These are phyloP conservation scores for Thaumetopoea pityocampa DNA, from an alignment of 1,140 invertebrate genomes.

Conservation along the genomic window DNA sequence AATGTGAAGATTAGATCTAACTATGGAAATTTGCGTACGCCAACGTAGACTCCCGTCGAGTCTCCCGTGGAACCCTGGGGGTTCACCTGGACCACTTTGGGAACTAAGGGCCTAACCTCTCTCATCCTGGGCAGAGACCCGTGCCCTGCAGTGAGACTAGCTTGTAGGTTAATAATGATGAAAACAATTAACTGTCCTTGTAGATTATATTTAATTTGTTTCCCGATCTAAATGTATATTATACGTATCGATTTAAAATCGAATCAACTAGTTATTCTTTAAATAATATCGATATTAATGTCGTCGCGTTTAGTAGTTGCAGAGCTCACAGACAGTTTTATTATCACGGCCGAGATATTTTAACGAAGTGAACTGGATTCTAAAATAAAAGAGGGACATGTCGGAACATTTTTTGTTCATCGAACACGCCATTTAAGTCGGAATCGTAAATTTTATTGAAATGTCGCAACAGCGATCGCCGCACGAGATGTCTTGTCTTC, in stretches of 20 bases:
- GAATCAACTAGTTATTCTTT: slow-evolving; percentile 23
- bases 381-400: slow-evolving; percentile 66
- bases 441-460: slow-evolving; percentile 76
- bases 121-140: too few relatives aligned
- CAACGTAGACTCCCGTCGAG: too few relatives aligned
- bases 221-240: slow-evolving; percentile 12
- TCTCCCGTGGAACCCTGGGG: too few relatives aligned
- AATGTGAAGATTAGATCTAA: too few relatives aligned
- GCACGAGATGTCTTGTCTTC: slow-evolving; percentile 69
- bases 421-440: slow-evolving; percentile 69
- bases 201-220: slow-evolving; percentile 15
- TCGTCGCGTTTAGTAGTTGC: slow-evolving; percentile 46
- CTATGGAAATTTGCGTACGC: too few relatives aligned
- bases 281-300: slow-evolving; percentile 54
- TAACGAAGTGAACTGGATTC: slow-evolving; percentile 61
- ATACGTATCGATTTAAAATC: slow-evolving; percentile 16
- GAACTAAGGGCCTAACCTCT: too few relatives aligned
- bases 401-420: slow-evolving; percentile 63
- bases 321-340: slow-evolving; percentile 56
- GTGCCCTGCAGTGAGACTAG: too few relatives aligned
- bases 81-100: too few relatives aligned
- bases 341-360: slow-evolving; percentile 64
- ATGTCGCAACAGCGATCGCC: slow-evolving; percentile 69
- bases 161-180: too few relatives aligned
- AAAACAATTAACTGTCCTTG: slow-evolving; percentile 8